These are phyloP conservation scores for Petrophora chlorosata DNA, from an alignment of 2,888 invertebrate genomes.

Conservation along the genomic window DNA sequence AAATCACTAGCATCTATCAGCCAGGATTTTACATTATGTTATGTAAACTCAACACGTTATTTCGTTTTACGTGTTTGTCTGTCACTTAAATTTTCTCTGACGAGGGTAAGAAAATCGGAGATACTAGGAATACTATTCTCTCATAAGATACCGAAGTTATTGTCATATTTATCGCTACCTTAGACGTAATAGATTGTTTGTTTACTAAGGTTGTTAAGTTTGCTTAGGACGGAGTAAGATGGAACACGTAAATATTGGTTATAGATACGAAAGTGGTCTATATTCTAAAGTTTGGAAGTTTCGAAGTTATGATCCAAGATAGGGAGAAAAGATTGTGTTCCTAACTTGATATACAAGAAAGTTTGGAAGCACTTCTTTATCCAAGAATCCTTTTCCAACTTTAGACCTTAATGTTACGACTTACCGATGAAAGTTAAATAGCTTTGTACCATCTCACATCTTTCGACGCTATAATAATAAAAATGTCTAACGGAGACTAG, in stretches of 20 bases:
- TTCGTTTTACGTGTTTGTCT: slow-evolving; percentile 53
- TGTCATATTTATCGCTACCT: slow-evolving; percentile 33
- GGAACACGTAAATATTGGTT: slow-evolving; percentile 21
- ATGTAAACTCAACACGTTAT: slow-evolving; percentile 55
- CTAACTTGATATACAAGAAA: slow-evolving; percentile 13
- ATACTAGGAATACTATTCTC: slow-evolving; percentile 39
- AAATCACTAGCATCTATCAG: slow-evolving; percentile 11
- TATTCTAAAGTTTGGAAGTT: slow-evolving; percentile 10
- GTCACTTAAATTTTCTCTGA: slow-evolving; percentile 59
- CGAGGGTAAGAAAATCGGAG: slow-evolving; percentile 56
- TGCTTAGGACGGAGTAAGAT: slow-evolving; percentile 16
- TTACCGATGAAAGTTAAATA: neutral
- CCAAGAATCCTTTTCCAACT: neutral
- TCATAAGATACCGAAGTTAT: slow-evolving; percentile 41
- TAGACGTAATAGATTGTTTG: slow-evolving; percentile 30
- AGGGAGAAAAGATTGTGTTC: slow-evolving; percentile 5
- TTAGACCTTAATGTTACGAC: neutral
- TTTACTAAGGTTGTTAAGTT: slow-evolving; percentile 23
- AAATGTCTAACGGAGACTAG: slow-evolving; percentile 18
- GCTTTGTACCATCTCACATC: no score
- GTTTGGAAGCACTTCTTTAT: slow-evolving; percentile 4
- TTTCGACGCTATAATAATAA: slow-evolving; percentile 14
- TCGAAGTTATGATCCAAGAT: slow-evolving; percentile 22
- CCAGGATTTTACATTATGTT: slow-evolving; percentile 36
- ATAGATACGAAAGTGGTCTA: slow-evolving; percentile 13